Percentiles rank a stretch among this genome's conserved stretches.
These are phyloP conservation scores for Plodia interpunctella DNA, from an alignment of 1,140 invertebrate genomes.

Conservation along the genomic window DNA sequence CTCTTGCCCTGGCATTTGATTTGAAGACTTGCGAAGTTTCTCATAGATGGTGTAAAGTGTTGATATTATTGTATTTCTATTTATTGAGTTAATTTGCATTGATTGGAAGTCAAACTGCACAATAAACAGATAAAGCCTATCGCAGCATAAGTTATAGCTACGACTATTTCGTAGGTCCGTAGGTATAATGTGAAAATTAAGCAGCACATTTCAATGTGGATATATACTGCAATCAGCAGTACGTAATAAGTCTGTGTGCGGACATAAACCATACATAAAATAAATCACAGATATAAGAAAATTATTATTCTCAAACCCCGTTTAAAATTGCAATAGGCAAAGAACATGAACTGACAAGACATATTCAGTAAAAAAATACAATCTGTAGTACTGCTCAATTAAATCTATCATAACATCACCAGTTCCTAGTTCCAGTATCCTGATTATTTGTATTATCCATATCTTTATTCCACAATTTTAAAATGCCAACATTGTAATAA, in stretches of 20 bases:
- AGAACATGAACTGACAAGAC: too few species aligned
- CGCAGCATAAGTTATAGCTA: background rate
- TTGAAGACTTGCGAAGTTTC: background rate
- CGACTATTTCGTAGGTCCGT: background rate
- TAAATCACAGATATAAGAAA: background rate
- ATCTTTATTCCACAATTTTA: too few species aligned
- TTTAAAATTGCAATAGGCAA: too few species aligned
- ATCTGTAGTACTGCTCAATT: too few species aligned
- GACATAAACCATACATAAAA: background rate
- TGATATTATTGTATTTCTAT: background rate
- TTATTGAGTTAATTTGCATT: background rate
- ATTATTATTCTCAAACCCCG: too few species aligned
- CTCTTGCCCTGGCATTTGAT: too few species aligned
- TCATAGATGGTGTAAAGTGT: background rate
- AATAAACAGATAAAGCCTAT: background rate
- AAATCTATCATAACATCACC: too few species aligned
- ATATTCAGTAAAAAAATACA: too few species aligned
- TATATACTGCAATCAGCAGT: constrained; percentile 30
- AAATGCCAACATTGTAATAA: too few species aligned
- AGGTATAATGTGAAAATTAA: constrained; percentile 5
- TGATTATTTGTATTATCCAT: too few species aligned
- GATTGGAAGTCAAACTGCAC: background rate
- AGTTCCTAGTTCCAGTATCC: too few species aligned
- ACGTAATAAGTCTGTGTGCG: constrained; percentile 15
- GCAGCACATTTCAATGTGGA: constrained; percentile 1